Conservation (phyloP, 2,113 vertebrate species). For the Aegotheles bennettii region DNA sequence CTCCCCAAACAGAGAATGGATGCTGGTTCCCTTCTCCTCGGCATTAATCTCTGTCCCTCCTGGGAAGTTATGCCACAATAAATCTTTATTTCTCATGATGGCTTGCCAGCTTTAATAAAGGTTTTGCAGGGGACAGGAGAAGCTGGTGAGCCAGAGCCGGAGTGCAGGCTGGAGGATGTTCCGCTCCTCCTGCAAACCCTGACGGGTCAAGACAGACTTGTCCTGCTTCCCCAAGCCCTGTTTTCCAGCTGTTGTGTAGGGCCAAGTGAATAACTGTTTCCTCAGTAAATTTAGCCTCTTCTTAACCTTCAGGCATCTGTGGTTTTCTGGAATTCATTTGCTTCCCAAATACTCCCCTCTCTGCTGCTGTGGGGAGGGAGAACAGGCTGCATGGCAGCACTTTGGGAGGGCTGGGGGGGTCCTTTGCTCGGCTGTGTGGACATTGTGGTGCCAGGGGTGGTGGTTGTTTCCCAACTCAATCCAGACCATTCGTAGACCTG, state of each 20-base stretch:
- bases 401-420: accelerated
- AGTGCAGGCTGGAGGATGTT: not conserved
- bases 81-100: conserved; percentile 64
- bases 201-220: not conserved
- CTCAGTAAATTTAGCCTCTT: not conserved
- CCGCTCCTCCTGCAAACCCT: not conserved
- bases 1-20: not conserved
- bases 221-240: not conserved
- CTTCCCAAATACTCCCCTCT: no score
- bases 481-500: not conserved
- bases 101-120: conserved; percentile 54
- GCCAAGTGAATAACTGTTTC: not conserved
- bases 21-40: conserved; percentile 6
- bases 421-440: not conserved
- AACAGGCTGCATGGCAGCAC: not conserved
- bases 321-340: not conserved
- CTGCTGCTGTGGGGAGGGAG: accelerated
- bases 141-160: not conserved
- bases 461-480: not conserved
- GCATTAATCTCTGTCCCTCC: conserved; percentile 53
- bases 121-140: not conserved
- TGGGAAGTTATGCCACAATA: conserved; percentile 37
- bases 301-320: not conserved
- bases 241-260: not conserved
- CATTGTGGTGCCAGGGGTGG: not conserved